A percentile compares a stretch with the other conserved stretches of the same genome.
These are phyloP conservation scores for Pheosia tremula DNA, from an alignment of 2,888 invertebrate genomes.

Conservation along the genomic window DNA sequence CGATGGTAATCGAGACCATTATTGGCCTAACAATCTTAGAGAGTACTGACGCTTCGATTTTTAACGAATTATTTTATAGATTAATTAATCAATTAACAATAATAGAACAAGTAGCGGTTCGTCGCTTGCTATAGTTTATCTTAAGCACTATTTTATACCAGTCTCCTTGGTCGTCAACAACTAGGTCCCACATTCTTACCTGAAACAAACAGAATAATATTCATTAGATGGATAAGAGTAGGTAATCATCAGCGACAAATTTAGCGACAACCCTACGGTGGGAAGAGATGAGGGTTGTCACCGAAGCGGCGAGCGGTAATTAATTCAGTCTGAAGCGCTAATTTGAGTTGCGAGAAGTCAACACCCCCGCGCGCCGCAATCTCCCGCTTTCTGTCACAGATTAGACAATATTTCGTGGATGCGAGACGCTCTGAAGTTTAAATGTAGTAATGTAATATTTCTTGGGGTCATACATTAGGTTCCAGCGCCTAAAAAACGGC, in stretches of 20 bases:
- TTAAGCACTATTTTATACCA: no score
- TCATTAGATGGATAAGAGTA: constrained; percentile 11
- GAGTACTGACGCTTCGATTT: no score
- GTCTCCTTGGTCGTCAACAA: neutral
- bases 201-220: constrained; percentile 32
- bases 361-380: constrained; percentile 30
- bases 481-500: no score
- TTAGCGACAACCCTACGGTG: constrained; percentile 29
- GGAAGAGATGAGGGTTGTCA: constrained; percentile 54
- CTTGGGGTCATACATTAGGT: no score
- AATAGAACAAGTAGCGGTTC: no score
- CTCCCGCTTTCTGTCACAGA: constrained; percentile 32
- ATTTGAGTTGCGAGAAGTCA: constrained; percentile 67
- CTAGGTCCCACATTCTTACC: constrained; percentile 28
- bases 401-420: constrained; percentile 35
- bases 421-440: constrained; percentile 6
- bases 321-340: constrained; percentile 77
- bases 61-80: no score
- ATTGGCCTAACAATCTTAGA: no score
- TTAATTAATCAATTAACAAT: no score
- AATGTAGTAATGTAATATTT: neutral
- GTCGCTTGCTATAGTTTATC: no score
- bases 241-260: neutral
- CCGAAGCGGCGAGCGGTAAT: constrained; percentile 65
- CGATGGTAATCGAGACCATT: no score